These are phyloP conservation scores for Esox lucius DNA, from an alignment of 2,797 vertebrate species.

Conservation along the genomic window DNA sequence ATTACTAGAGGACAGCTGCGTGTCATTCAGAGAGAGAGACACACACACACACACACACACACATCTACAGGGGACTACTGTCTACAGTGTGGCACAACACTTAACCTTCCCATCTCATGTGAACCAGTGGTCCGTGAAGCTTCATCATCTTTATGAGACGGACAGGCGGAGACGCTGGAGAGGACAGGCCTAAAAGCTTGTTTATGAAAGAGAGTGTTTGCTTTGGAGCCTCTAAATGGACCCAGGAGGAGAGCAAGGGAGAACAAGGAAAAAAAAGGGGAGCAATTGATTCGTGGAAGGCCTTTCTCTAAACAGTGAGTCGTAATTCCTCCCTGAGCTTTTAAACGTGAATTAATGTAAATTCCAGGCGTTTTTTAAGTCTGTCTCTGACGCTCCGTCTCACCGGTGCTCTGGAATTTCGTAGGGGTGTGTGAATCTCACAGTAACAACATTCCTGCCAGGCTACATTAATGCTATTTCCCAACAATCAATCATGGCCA, in stretches of 20 bases:
- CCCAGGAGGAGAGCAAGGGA: conserved; percentile 34
- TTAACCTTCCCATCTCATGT: conserved; percentile 60
- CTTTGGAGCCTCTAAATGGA: conserved; percentile 69
- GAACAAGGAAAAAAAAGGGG: conserved; percentile 38
- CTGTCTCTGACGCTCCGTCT: conserved; percentile 67
- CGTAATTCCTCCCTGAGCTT: conserved; percentile 72
- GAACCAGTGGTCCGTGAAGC: conserved; percentile 60
- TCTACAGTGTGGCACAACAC: conserved; percentile 27
- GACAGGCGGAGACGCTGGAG: conserved; percentile 38
- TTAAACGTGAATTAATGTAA: conserved; percentile 76
- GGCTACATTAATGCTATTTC: conserved; percentile 72
- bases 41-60: background rate
- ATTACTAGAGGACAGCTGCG: background rate
- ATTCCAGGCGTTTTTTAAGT: conserved; percentile 73
- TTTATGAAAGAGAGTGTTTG: conserved; percentile 75
- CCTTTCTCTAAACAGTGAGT: conserved; percentile 70
- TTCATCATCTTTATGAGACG: conserved; percentile 71
- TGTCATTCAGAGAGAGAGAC: background rate
- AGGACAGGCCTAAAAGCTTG: conserved; percentile 65
- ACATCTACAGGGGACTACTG: conserved; percentile 29
- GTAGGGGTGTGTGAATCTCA: conserved; percentile 75
- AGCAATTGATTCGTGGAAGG: conserved; percentile 55
- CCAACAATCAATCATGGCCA: conserved; percentile 71
- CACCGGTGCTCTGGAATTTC: conserved; percentile 71
- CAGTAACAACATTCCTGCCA: conserved; percentile 76